phyloP scores from a whole-genome alignment of 2,888 invertebrate species.

The Epistrophe grossulariae region DNA sequence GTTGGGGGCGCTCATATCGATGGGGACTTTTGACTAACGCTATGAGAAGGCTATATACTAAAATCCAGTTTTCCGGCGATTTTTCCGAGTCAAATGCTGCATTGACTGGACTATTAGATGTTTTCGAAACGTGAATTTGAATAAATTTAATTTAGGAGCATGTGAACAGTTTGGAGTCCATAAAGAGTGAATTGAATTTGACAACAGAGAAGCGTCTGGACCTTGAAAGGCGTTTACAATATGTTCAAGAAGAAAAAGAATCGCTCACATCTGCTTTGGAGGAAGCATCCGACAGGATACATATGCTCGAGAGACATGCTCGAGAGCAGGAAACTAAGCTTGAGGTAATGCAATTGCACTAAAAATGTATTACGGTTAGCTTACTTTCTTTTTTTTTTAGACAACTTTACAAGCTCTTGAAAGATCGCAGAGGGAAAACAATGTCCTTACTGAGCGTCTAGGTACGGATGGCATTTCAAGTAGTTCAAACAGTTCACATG shows the following conservation, averaged over 20 bases:
- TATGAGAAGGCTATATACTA: no score
- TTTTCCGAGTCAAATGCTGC: no score
- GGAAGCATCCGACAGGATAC: conserved; percentile 94
- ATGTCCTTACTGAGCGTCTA: conserved; percentile 88
- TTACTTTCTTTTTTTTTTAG: conserved; percentile 76
- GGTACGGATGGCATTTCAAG: conserved; percentile 85
- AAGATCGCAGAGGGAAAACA: conserved; percentile 89
- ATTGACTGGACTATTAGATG: no score
- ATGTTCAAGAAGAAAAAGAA: conserved; percentile 92
- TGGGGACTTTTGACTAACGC: no score
- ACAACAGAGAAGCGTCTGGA: conserved; percentile 93
- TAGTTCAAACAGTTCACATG: conserved; percentile 77
- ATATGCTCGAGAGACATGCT: conserved; percentile 92
- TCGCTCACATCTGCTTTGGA: conserved; percentile 91
- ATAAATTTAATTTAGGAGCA: conserved; percentile 87
- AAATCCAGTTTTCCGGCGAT: no score
- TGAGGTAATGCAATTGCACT: conserved; percentile 78
- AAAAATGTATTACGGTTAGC: neutral
- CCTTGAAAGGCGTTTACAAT: conserved; percentile 91
- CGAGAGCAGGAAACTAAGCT: conserved; percentile 89
- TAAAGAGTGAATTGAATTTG: conserved; percentile 94
- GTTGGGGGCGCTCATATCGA: no score
- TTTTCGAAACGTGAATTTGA: neutral
- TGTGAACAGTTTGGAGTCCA: conserved; percentile 93
- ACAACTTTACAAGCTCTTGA: conserved; percentile 88